phyloP scores from a whole-genome alignment of 1,140 invertebrate genomes.

The Trichomalopsis sarcophagae region DNA sequence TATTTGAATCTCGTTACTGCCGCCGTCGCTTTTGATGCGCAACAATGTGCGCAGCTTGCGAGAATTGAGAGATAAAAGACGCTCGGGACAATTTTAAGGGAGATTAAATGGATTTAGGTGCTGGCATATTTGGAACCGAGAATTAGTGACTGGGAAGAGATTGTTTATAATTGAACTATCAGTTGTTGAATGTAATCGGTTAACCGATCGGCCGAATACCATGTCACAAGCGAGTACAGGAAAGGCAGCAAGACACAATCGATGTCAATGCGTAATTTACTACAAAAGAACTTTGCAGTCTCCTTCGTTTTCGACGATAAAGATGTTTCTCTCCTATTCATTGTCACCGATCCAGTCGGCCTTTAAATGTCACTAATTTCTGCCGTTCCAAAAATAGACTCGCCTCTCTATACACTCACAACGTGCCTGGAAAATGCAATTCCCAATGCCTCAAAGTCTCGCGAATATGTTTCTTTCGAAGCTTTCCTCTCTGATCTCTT shows the following conservation, averaged over 20 bases:
- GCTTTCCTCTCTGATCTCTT: background rate
- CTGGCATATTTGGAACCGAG: background rate
- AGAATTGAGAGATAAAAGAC: background rate
- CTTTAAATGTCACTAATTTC: background rate
- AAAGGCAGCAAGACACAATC: background rate
- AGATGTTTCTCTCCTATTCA: background rate
- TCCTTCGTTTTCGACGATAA: background rate
- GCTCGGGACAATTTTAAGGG: background rate
- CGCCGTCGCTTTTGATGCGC: background rate
- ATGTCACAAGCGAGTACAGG: too few relatives aligned
- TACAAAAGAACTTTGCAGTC: background rate
- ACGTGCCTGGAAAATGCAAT: background rate
- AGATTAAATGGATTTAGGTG: background rate
- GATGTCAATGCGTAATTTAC: background rate
- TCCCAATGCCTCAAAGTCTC: background rate
- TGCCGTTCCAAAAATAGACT: background rate
- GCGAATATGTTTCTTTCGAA: background rate
- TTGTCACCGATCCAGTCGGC: background rate
- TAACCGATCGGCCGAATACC: too few relatives aligned
- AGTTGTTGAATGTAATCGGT: too few relatives aligned
- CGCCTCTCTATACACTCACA: too few relatives aligned
- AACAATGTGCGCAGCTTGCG: background rate
- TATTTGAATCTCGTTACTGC: constrained; percentile 10
- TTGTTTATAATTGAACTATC: too few relatives aligned
- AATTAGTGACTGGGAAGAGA: too few relatives aligned